These are phyloP conservation scores for Agonopterix arenella DNA, from an alignment of 2,888 invertebrate genomes.

Conservation along the genomic window DNA sequence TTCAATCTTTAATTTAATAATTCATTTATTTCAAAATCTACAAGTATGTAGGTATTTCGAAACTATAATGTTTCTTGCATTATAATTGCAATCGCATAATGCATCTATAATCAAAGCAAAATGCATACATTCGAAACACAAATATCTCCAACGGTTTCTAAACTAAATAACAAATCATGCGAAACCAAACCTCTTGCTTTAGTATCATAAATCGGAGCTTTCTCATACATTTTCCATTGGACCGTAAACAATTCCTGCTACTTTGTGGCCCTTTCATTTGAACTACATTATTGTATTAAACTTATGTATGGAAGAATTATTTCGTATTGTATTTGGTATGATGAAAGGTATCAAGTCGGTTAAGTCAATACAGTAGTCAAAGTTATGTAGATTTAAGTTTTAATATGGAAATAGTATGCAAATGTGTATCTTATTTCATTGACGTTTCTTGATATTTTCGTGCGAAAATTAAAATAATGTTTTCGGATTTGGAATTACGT, in stretches of 20 bases:
- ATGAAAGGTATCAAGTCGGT: slow-evolving; percentile 9
- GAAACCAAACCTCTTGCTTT: slow-evolving; percentile 7
- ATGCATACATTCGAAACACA: slow-evolving; percentile 6
- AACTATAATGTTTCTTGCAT: too few relatives aligned
- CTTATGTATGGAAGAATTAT: slow-evolving; percentile 20
- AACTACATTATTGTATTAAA: slow-evolving; percentile 13
- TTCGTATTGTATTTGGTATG: slow-evolving; percentile 19
- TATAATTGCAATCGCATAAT: too few relatives aligned
- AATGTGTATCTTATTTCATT: too few relatives aligned
- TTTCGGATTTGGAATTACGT: too few relatives aligned
- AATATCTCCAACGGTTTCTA: slow-evolving; percentile 1
- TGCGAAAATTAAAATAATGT: too few relatives aligned
- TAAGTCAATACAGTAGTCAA: too few relatives aligned
- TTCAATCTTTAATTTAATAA: too few relatives aligned
- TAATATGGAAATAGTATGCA: too few relatives aligned
- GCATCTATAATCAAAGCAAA: neutral
- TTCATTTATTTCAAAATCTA: too few relatives aligned
- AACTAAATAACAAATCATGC: slow-evolving; percentile 13
- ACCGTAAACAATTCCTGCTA: slow-evolving; percentile 24
- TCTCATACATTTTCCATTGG: slow-evolving; percentile 27
- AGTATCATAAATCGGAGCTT: slow-evolving; percentile 20
- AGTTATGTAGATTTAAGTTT: too few relatives aligned
- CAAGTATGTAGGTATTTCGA: too few relatives aligned
- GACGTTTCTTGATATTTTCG: too few relatives aligned
- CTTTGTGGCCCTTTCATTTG: slow-evolving; percentile 22